Conservation (phyloP, 2,113 vertebrate species). For the Plotosus lineatus region DNA sequence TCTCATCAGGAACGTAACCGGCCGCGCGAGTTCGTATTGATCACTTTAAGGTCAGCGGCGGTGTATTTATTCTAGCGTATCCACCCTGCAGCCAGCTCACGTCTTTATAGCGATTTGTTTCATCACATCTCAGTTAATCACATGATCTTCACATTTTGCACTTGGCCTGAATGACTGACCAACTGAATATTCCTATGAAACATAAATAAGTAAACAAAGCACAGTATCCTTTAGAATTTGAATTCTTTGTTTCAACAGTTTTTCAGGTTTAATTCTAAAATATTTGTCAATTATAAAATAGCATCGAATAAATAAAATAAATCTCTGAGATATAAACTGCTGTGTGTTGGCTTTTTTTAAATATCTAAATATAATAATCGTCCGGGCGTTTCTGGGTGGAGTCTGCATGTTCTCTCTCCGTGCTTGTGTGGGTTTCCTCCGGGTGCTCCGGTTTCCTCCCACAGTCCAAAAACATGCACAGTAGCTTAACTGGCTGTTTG, state of each 20-base stretch:
- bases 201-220: not conserved
- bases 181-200: not conserved
- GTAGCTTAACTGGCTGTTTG: too few relatives aligned
- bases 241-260: not conserved
- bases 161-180: not conserved
- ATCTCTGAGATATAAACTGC: too few relatives aligned
- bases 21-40: not conserved
- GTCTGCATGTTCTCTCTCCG: too few relatives aligned
- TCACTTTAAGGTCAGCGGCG: not conserved
- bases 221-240: not conserved
- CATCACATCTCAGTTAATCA: not conserved
- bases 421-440: too few relatives aligned
- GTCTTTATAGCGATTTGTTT: not conserved
- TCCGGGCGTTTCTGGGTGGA: too few relatives aligned
- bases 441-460: too few relatives aligned
- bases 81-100: not conserved
- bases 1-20: not conserved
- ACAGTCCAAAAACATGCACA: too few relatives aligned
- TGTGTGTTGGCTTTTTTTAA: too few relatives aligned
- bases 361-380: too few relatives aligned
- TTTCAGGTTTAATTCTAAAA: not conserved
- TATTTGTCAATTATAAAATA: too few relatives aligned
- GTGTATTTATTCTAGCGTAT: constrained; percentile 18
- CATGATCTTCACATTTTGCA: not conserved
- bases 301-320: too few relatives aligned